Conservation (phyloP, 2,113 vertebrate species). For the Paedocypris sp. region DNA sequence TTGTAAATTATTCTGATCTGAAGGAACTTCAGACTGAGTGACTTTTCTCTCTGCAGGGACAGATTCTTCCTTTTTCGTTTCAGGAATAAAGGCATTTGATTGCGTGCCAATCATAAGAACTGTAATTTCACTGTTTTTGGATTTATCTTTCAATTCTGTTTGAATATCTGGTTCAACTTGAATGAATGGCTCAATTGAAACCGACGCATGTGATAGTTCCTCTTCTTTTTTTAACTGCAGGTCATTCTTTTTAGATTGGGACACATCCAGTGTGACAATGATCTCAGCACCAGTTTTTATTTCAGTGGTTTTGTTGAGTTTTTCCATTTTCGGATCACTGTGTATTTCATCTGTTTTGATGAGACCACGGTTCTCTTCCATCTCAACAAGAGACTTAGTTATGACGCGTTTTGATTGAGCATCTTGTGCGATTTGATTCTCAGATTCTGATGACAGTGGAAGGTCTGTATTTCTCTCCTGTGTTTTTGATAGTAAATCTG, state of each 20-base stretch:
- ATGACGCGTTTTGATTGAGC: too few relatives aligned
- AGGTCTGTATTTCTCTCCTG: too few relatives aligned
- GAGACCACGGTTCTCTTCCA: too few relatives aligned
- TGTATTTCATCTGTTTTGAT: too few relatives aligned
- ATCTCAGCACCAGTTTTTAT: background rate
- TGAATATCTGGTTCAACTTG: background rate
- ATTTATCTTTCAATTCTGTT: background rate
- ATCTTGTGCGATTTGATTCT: too few relatives aligned
- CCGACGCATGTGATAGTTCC: constrained; percentile 11
- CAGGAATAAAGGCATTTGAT: background rate
- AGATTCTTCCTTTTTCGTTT: background rate
- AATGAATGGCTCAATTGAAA: background rate
- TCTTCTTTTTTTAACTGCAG: constrained; percentile 30
- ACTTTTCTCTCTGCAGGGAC: background rate
- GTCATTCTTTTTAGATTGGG: constrained; percentile 11
- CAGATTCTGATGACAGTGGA: too few relatives aligned
- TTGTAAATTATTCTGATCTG: background rate
- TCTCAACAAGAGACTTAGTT: too few relatives aligned
- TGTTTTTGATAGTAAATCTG: too few relatives aligned
- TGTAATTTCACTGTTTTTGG: background rate
- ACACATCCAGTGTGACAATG: constrained; percentile 22
- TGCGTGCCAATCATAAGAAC: background rate
- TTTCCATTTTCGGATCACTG: too few relatives aligned
- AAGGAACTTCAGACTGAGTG: background rate
- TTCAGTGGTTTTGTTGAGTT: too few relatives aligned